Base-by-base conservation (phyloP, 2,113 vertebrate genomes). In the Etheostoma spectabile region DNA sequence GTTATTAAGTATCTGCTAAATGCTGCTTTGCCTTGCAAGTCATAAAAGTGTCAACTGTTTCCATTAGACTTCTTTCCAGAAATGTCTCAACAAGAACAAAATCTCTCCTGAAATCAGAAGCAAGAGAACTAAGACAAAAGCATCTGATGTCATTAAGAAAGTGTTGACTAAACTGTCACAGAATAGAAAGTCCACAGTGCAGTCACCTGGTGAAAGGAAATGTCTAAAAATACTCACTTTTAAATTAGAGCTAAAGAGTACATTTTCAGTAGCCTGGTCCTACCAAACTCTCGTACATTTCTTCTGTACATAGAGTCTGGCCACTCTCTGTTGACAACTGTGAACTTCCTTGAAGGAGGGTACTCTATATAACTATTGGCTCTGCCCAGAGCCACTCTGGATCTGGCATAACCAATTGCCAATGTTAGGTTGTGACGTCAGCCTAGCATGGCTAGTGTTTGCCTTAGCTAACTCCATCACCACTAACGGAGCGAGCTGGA, bases 161-260 rank as follows among this genome's bases (percentile, higher is more conserved):
- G 61, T 46, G 12, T 51, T 70, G 16, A 74, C 4, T 57, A 53
- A 82, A 57, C 38, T 63, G n/a, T 60, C 64, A 69, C 51, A 73
- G 0, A 59, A 12, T 1, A 56, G 33, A 16, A 77, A 77, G 8
- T 7, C 38, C 33, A 33, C 30, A 61, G 56, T 42, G 11, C 13
- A 61, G 24, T 63, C 55, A 52, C 70, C 52, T 30, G 24, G 2
- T 22, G 33, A 48, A 66, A 63, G 45, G 8, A 24, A 55, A 64
- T 19, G 19, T 71, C n/a, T 68, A 33, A 68, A 72, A 48, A 30
- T 53, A 42, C n/a, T 57, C 0, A 30, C n/a, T 55, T 83, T 74
- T 38, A 22, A 13, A 65, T 46, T 46, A 59, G 45, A 49, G 27
- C 38, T 18, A 2, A 35, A 49, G 22, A 52, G 7, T 15, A 18